A percentile compares a stretch with the other conserved stretches of the same genome.
phyloP scores from a whole-genome alignment of 2,113 vertebrate genomes.

The Crotalus helleri region DNA sequence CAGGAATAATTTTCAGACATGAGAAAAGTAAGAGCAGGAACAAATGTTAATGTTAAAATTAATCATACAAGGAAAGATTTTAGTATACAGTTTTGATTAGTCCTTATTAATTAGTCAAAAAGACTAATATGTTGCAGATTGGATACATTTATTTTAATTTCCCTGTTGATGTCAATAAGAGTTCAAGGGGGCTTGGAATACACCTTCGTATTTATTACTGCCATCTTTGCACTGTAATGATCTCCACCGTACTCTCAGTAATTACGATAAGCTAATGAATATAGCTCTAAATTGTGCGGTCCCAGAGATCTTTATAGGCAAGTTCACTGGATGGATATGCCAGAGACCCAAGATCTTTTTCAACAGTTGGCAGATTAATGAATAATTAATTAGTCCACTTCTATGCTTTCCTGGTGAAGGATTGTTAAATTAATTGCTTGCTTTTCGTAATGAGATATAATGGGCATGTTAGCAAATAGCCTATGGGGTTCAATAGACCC shows the following conservation, averaged over 20 bases:
- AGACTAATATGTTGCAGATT: background rate
- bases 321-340: background rate
- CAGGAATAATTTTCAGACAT: background rate
- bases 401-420: background rate
- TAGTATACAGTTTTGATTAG: background rate
- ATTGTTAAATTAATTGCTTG: background rate
- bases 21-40: background rate
- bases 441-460: background rate
- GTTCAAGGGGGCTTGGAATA: background rate
- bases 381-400: background rate
- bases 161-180: background rate
- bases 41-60: background rate
- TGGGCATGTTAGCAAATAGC: background rate
- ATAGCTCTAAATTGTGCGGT: background rate
- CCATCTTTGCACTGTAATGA: background rate
- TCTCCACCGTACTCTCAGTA: background rate
- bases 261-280: background rate
- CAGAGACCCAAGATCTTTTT: background rate
- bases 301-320: background rate
- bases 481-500: background rate
- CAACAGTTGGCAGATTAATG: background rate
- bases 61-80: background rate
- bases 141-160: background rate
- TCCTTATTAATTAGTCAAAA: background rate
- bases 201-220: background rate